Evolutionary conservation across 2,797 vertebrate genomes (phyloP), one percentile per base, ranked within the genome.

Genomic region (Sebastes itinus): DNA sequence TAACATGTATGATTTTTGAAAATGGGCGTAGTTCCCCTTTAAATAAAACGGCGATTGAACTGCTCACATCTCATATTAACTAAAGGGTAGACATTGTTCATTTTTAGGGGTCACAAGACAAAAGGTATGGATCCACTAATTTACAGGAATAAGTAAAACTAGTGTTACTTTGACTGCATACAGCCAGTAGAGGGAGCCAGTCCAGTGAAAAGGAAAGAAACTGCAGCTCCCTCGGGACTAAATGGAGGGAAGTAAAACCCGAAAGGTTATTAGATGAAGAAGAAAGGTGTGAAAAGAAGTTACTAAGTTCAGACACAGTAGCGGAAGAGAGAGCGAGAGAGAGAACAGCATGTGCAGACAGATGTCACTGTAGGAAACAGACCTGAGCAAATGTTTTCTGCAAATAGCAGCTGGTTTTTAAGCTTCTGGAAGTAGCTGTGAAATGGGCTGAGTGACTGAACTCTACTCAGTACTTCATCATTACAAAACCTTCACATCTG

Each of bases 161-260:
- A 33, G 28, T 20, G 13, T 65, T 30, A 10, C n/a, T 58, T 49
- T 83, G 46, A 62, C 55, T 52, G 16, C 23, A 42, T 58, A 13
- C 23, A 55, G 28, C 86, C 89, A 82, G 82, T 30, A 88, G 91
- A 79, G 77, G 86, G 91, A 80, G 82, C 62, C 54, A 71, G 7
- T 62, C 7, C 0, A n/a, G 23, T 46, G 42, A 46, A 46, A 46
- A 46, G 42, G 42, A 46, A n/a, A 14, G 8, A 52, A 59, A 46
- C 68, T 62, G 62, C 25, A 74, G 32, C 46, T 61, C 49, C 27
- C 14, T 12, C 5, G 10, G 23, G 14, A 74, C 25, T 27, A 60
- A 35, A 46, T 14, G 14, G 4, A 12, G 16, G 52, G 14, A 33
- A 18, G 13, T 32, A 13, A 68, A 69, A 9, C 18, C 20, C 49